Evolutionary conservation across 2,797 vertebrate genomes (phyloP), one percentile per base, ranked within the genome.

Genomic region (Spheniscus humboldti): DNA sequence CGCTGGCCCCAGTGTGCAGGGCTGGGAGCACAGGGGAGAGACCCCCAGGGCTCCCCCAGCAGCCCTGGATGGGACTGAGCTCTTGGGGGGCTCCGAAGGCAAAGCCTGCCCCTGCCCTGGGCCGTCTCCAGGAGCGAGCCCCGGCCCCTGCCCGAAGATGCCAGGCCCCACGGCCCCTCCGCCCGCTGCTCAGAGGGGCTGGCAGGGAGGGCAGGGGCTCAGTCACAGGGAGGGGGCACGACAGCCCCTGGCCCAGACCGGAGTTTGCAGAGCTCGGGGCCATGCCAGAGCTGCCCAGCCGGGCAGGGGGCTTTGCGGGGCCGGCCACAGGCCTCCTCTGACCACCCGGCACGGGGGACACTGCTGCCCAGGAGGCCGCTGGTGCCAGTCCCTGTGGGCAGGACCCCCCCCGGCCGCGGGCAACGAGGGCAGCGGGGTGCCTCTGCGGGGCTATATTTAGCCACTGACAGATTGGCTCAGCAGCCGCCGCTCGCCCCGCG

Each of bases 291-390:
- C 57, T 33, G 52, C 20, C 35, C 48, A 17, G 10, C 9, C 4
- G 4, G 24, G 43, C 48, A 47, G n/a, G 66, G 37, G 20, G 11
- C 17, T 39, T 20, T 4, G 15, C 6, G 10, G 33, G 37, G 50
- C 33, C 9, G 4, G 15, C 30, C 3, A 2, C 24, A 16, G 50
- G 50, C 43, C 16, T 68, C 17, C 56, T 59, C 75, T 13, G 22
- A 18, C 13, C 37, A 57, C 35, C 11, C 5, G 1, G 56, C 52
- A 31, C 0, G 1, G 37, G 19, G 27, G 31, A 35, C 1, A 22
- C 74, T 12, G 10, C 50, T 33, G 73, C 22, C 18, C 59, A 5
- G 56, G 24, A 69, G 66, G 41, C 37, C 2, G 6, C 48, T 20
- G 41, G 10, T 30, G 27, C 27, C 10, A 10, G 69, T 60, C n/a